These are phyloP conservation scores for Lepus timidus DNA, from an alignment of 2,113 vertebrate species.

Conservation along the genomic window DNA sequence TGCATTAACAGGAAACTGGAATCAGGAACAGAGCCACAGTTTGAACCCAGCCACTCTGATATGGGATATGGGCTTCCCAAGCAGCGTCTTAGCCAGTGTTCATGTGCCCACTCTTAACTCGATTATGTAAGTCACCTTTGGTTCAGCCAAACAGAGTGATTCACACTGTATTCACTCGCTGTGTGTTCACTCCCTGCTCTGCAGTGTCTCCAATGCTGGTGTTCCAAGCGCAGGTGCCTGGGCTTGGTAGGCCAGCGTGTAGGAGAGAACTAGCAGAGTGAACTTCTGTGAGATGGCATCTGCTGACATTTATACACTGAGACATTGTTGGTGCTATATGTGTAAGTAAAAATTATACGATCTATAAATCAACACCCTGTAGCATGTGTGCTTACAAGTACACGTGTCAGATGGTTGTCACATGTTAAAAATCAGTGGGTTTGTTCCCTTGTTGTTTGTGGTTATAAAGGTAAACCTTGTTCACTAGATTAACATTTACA, in stretches of 20 bases:
- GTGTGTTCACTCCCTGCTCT: neutral
- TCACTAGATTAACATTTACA: neutral
- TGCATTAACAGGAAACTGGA: too few species aligned
- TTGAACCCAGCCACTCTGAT: too few species aligned
- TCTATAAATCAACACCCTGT: neutral
- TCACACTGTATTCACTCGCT: neutral
- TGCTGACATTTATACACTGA: neutral
- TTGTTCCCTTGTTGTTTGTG: slow-evolving; percentile 3
- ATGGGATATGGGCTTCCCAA: too few species aligned
- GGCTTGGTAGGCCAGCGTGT: neutral
- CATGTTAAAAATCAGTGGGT: neutral
- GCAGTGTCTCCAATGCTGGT: neutral
- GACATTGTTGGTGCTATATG: neutral
- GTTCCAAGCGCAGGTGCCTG: neutral
- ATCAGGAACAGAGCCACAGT: too few species aligned
- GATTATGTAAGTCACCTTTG: slow-evolving; percentile 29
- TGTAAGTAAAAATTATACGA: neutral
- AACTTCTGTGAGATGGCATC: neutral
- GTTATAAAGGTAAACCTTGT: slow-evolving; percentile 45
- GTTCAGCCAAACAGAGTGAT: neutral
- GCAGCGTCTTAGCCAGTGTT: too few species aligned
- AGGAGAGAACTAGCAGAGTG: neutral
- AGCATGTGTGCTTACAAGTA: neutral
- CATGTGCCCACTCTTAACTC: too few species aligned
- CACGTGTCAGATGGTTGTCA: neutral